Evolutionary conservation across 2,797 vertebrate genomes (phyloP).

Genomic region (Oreochromis grahami): DNA sequence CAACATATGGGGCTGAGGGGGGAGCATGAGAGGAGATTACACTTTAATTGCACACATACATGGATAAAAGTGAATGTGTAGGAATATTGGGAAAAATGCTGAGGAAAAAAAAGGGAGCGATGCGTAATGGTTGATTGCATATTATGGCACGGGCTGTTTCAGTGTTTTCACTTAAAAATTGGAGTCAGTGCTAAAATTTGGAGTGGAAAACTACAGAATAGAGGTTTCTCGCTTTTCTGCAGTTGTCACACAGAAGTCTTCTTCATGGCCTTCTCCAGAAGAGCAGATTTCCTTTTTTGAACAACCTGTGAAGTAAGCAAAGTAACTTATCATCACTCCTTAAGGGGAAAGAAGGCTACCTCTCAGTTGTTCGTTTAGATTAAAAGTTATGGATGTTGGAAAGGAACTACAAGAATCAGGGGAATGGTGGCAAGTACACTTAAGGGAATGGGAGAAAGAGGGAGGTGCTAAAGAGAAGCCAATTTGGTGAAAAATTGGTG

Average conservation of each 20-base stretch:
- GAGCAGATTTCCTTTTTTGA: not conserved
- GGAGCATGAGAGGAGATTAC: conserved; percentile 50
- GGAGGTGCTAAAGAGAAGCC: conserved; percentile 52
- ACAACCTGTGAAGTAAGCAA: conserved; percentile 2
- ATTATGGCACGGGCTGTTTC: conserved; percentile 31
- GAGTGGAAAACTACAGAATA: conserved; percentile 27
- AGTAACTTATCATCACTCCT: conserved; percentile 28
- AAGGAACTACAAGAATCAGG: conserved; percentile 29
- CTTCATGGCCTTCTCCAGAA: not conserved
- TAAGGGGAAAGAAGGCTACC: not conserved
- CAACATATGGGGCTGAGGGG: conserved; percentile 60
- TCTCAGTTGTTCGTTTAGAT: conserved; percentile 12
- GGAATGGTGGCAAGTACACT: conserved; percentile 22
- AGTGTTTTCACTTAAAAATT: conserved; percentile 77
- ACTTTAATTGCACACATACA: conserved; percentile 67
- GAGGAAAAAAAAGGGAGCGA: conserved; percentile 5
- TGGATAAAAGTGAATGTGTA: conserved; percentile 50
- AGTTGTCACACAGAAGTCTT: not conserved
- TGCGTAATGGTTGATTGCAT: conserved; percentile 24
- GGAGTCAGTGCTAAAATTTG: conserved; percentile 8
- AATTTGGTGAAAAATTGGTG: conserved; percentile 65
- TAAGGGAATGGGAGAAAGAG: conserved; percentile 4
- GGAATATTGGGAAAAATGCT: conserved; percentile 38
- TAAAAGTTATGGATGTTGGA: conserved; percentile 25
- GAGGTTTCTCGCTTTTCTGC: not conserved